Evolutionary conservation across 1,140 invertebrate genomes (phyloP), one percentile per base, ranked within the genome.

Genomic region (Drosophila littoralis): DNA sequence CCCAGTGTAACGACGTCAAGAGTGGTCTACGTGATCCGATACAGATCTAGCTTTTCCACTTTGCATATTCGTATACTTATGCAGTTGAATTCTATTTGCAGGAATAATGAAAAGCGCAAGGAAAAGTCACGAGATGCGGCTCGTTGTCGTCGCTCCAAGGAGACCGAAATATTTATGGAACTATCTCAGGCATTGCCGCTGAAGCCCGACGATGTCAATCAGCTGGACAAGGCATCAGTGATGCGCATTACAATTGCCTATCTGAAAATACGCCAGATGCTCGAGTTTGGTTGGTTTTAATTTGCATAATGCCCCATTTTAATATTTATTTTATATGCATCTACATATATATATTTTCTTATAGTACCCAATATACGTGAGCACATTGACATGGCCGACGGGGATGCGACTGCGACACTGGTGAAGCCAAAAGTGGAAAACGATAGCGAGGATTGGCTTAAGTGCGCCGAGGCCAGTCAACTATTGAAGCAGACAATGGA

Each of bases 101-200:
- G 97, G 94, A 98, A 97, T 90, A 97, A 98, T 93, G 98, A 99
- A 93, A 97, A 98, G 82, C 94, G 98, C n/a, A 98, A 99, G 93
- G 98, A 99, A 93, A 98, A 98, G 89, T 99, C 98, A 1, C 95
- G 98, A 51, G 97, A 99, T 93, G 98, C 98, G 3, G 98, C 98
- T 0, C 94, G 98, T 81, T 98, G 95, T 90, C 95, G 98, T 35
- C 95, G 98, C 42, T 97, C 97, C 70, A 96, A 96, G 85, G 98
- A 99, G 93, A 98, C 98, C 65, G 97, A 98, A 93, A 97, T 99
- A 76, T 99, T 99, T 92, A 95, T 95, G 38, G 97, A 98, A 84
- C 94, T 99, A 68, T 96, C 96, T 0, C 94, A 95, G 45, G 95
- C 95, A 5, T 93, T 99, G 71, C 98, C 98, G 0, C 92, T 99